Evolutionary conservation across 2,113 vertebrate species (phyloP).

Genomic region (Odontophorus gujanensis): DNA sequence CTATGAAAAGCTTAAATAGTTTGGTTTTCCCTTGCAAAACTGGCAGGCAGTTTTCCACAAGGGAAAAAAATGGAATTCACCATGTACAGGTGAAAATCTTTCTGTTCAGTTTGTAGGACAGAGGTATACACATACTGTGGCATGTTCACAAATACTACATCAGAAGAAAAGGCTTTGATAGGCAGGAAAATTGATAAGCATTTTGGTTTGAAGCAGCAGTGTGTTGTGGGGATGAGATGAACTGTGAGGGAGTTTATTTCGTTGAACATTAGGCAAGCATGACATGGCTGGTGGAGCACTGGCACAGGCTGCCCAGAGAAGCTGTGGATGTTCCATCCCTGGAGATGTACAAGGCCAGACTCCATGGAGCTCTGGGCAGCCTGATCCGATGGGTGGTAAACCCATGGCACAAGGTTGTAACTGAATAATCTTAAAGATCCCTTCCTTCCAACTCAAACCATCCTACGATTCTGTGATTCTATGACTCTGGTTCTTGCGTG

Average conservation of each 20-base stretch:
- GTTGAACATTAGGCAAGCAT: neutral
- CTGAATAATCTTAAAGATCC: neutral
- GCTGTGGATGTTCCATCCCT: neutral
- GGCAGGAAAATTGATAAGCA: neutral
- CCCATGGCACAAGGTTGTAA: neutral
- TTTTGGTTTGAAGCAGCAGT: neutral
- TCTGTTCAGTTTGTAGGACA: neutral
- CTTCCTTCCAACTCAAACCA: neutral
- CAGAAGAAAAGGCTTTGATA: neutral
- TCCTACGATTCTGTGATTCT: neutral
- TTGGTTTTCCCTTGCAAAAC: neutral
- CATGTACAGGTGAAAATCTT: neutral
- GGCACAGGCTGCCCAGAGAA: neutral
- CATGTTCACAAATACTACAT: fast-evolving
- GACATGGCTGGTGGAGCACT: neutral
- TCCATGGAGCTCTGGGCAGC: neutral
- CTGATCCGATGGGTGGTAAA: neutral
- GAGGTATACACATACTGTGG: neutral
- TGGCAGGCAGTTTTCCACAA: neutral
- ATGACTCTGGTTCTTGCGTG: neutral
- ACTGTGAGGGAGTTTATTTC: neutral
- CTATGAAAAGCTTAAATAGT: neutral
- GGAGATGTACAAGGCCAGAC: neutral
- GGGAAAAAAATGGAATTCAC: neutral
- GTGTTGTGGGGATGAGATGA: neutral